Evolutionary conservation across 2,888 invertebrate genomes (phyloP).

Genomic region (Acleris laterana): DNA sequence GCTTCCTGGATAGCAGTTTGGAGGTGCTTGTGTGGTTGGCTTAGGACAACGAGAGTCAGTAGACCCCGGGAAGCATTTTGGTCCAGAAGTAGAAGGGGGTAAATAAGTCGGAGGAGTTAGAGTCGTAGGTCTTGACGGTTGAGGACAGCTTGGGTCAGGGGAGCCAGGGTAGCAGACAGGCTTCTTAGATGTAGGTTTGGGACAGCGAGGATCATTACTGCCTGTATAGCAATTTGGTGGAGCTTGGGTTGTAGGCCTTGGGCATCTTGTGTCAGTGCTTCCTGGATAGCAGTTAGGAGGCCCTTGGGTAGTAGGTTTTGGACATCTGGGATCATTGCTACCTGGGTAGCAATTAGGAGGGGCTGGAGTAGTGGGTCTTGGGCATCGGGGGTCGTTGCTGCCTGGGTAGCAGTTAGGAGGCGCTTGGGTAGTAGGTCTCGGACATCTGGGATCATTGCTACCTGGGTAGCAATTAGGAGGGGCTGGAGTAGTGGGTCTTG

Average conservation of each 20-base stretch:
- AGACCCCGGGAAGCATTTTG: slow-evolving; percentile 55
- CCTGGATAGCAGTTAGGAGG: slow-evolving; percentile 50
- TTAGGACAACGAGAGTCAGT: no score
- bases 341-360: slow-evolving; percentile 51
- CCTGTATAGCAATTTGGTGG: slow-evolving; percentile 54
- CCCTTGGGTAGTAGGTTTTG: slow-evolving; percentile 44
- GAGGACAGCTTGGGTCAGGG: slow-evolving; percentile 18
- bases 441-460: slow-evolving; percentile 43
- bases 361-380: slow-evolving; percentile 44
- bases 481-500: slow-evolving; percentile 41
- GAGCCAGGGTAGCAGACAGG: slow-evolving; percentile 49
- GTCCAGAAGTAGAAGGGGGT: slow-evolving; percentile 40
- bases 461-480: slow-evolving; percentile 54
- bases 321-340: slow-evolving; percentile 48
- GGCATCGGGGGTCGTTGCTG: slow-evolving; percentile 49
- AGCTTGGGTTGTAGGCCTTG: no score
- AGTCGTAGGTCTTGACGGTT: slow-evolving; percentile 37
- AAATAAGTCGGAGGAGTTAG: slow-evolving; percentile 45
- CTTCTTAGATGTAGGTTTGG: slow-evolving; percentile 43
- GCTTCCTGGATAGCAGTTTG: no score
- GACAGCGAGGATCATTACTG: slow-evolving; percentile 49
- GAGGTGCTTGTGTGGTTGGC: no score
- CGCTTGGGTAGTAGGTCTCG: slow-evolving; percentile 51
- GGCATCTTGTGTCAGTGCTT: no score
- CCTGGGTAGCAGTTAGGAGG: slow-evolving; percentile 42